Evolutionary conservation across 2,113 vertebrate genomes (phyloP).

Genomic region (Paratilapia polleni): DNA sequence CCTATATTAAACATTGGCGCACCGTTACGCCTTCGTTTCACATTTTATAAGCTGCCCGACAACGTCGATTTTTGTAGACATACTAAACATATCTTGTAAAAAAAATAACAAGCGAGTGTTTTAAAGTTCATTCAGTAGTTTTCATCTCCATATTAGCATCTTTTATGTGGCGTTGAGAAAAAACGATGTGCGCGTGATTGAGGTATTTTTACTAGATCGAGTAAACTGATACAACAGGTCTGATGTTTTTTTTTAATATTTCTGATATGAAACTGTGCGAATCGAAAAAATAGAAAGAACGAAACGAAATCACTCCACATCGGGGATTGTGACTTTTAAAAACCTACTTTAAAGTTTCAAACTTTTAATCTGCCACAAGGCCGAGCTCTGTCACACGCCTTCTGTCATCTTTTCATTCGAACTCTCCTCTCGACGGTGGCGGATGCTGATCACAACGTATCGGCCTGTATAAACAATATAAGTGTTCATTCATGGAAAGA

Average conservation of each 20-base stretch:
- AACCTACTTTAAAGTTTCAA: background rate
- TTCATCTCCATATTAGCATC: too few species aligned
- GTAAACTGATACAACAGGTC: background rate
- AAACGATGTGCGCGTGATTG: background rate
- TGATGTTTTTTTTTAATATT: background rate
- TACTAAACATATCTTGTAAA: background rate
- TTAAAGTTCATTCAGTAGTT: too few species aligned
- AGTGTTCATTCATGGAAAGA: background rate
- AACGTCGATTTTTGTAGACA: fast-evolving
- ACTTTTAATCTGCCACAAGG: background rate
- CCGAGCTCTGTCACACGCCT: background rate
- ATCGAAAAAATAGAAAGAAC: background rate
- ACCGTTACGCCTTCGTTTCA: background rate
- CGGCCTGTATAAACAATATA: slow-evolving; percentile 3
- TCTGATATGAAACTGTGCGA: too few species aligned
- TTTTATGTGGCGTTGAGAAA: background rate
- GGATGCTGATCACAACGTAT: slow-evolving; percentile 43
- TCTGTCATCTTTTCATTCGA: slow-evolving; percentile 1
- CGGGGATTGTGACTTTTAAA: background rate
- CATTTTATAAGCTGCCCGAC: background rate
- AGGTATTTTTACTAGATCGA: background rate
- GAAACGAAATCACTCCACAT: slow-evolving; percentile 20
- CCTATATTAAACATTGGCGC: background rate
- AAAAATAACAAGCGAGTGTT: background rate
- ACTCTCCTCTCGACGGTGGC: slow-evolving; percentile 1